These are phyloP conservation scores for Eubucco bourcierii DNA, from an alignment of 2,113 vertebrate genomes.

Conservation along the genomic window DNA sequence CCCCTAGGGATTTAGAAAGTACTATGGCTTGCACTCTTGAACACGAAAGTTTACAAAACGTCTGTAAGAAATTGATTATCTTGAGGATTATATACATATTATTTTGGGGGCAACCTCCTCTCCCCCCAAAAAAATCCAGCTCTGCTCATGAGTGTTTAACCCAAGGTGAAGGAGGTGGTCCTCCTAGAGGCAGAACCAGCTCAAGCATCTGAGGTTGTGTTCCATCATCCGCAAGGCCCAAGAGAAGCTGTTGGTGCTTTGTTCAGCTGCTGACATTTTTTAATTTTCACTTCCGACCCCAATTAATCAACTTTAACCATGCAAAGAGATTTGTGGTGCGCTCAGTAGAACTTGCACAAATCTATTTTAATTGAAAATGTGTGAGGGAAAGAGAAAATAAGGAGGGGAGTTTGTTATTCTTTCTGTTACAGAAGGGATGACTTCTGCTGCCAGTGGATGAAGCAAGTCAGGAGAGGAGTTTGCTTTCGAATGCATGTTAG, in stretches of 20 bases:
- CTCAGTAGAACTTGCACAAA: slow-evolving; percentile 40
- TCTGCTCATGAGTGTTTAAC: slow-evolving; percentile 3
- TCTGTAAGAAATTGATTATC: slow-evolving; percentile 46
- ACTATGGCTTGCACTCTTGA: background rate
- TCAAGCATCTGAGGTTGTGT: background rate
- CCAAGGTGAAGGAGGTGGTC: background rate
- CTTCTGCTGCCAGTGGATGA: background rate
- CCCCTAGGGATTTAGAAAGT: slow-evolving; percentile 25
- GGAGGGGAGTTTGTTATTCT: background rate
- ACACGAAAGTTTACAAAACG: slow-evolving; percentile 33
- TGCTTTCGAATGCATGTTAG: background rate
- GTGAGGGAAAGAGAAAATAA: slow-evolving; percentile 18
- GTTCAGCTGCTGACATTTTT: slow-evolving; percentile 7
- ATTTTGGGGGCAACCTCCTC: background rate
- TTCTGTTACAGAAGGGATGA: background rate
- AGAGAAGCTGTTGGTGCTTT: background rate
- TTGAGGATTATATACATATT: slow-evolving; percentile 38
- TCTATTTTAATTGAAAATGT: slow-evolving; percentile 66
- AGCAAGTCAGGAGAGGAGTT: background rate
- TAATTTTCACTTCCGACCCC: slow-evolving; percentile 57
- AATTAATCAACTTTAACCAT: slow-evolving; percentile 66
- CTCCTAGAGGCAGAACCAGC: background rate
- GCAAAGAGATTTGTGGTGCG: slow-evolving; percentile 44
- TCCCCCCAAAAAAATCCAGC: background rate
- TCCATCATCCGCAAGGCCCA: background rate